Base-by-base conservation (phyloP, 2,888 invertebrate species). In the Hetaerina titia region DNA sequence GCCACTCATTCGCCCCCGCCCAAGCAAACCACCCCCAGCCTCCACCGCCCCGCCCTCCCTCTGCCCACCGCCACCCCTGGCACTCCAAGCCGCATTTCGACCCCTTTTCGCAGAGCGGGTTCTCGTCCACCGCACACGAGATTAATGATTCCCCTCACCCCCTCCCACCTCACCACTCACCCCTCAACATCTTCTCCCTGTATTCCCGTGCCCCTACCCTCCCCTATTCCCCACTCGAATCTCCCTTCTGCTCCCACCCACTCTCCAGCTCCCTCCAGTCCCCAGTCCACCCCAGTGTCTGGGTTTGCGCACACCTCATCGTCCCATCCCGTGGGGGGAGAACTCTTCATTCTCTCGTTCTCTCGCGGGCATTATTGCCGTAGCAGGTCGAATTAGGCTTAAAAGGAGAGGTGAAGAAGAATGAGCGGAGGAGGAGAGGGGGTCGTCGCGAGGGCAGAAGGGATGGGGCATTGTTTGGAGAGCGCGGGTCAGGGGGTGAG, bases 161-260 rank as follows among this genome's bases (percentile, higher is more conserved):
- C 69, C 25, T 57, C 22, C 57, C 6, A 15, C 22, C 57, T 8
- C 8, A 58, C 22, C 58, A 19, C n/a, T 11, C 57, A 13, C 15
- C 89, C 89, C 89, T 87, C 25, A 81, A 81, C 81, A 25, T 81
- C 81, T 31, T 56, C 69, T 56, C 56, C n/a, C 90, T 56, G 2
- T 25, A 9, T 31, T 63, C 17, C 74, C 56, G 25, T 0, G 8
- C n/a, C 81, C 96, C 96, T 45, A 45, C 45, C 4, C 45, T 45
- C 96, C 96, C 96, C 96, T 96, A 45, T 96, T 96, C 56, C 89
- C 89, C 56, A 57, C n/a, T 45, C 45, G 11, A 13, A 45, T 89
- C 89, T 22, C 96, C 96, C 96, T 96, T 96, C 96, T 96, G 96
- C 96, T 96, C 95, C 96, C 4, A n/a, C n/a, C 69, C 69, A 94